phyloP scores from a whole-genome alignment of 2,888 invertebrate genomes.

The Theretra japonica region DNA sequence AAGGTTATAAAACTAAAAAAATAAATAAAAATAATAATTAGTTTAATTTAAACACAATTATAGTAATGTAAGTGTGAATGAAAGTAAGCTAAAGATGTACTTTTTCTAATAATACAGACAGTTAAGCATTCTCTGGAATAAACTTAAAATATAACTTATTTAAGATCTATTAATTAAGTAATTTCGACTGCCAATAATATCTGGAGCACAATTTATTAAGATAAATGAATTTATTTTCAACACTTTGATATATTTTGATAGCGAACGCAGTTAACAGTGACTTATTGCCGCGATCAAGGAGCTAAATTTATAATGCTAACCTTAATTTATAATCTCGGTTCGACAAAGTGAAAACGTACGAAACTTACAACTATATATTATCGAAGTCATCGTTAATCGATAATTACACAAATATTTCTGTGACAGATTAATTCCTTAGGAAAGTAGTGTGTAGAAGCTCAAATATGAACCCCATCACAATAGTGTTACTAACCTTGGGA shows the following conservation, averaged over 20 bases:
- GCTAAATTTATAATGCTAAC: slow-evolving; percentile 1
- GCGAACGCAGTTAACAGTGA: slow-evolving; percentile 51
- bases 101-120: neutral
- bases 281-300: neutral
- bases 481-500: too few species aligned
- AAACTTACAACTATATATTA: neutral
- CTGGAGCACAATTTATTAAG: slow-evolving; percentile 5
- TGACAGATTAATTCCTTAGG: too few species aligned
- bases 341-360: neutral
- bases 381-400: too few species aligned
- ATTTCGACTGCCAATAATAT: slow-evolving; percentile 27
- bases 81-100: too few species aligned
- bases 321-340: neutral
- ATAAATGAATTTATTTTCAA: neutral
- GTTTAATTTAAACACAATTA: too few species aligned
- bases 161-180: slow-evolving; percentile 31
- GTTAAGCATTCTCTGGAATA: neutral
- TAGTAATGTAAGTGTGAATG: too few species aligned
- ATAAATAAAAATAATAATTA: too few species aligned
- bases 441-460: too few species aligned
- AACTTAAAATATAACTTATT: neutral
- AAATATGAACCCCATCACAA: too few species aligned
- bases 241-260: slow-evolving; percentile 31
- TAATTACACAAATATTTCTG: too few species aligned
- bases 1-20: too few species aligned